A percentile compares a stretch with the other conserved stretches of the same genome.
These are phyloP conservation scores for Eugnorisma glareosa DNA, from an alignment of 2,888 invertebrate species.

Conservation along the genomic window DNA sequence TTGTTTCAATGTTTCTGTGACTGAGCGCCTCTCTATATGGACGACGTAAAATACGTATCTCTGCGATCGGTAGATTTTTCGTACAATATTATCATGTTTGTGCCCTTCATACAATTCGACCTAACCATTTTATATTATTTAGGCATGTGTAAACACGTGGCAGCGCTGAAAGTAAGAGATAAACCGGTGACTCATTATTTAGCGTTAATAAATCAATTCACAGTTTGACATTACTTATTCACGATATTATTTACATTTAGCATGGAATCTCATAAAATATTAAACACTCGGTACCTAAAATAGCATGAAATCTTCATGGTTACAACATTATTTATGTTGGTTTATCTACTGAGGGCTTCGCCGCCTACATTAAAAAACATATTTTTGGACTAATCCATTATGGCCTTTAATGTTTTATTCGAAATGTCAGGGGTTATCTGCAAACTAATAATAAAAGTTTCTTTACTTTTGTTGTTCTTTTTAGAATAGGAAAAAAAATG, in stretches of 20 bases:
- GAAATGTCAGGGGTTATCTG: conserved; percentile 22
- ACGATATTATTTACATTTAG: conserved; percentile 19
- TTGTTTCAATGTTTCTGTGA: conserved; percentile 42
- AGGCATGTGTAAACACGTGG: background rate
- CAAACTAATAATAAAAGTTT: background rate
- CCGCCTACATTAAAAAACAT: conserved; percentile 1
- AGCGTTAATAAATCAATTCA: conserved; percentile 15
- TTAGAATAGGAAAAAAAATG: background rate
- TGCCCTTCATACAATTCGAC: conserved; percentile 1
- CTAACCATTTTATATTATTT: conserved; percentile 9
- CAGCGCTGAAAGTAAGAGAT: background rate
- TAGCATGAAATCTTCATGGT: background rate
- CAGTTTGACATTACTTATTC: conserved; percentile 6
- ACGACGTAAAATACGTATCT: conserved; percentile 10
- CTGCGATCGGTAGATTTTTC: background rate
- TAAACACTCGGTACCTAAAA: background rate
- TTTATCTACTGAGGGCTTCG: conserved; percentile 1
- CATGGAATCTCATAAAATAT: conserved; percentile 6
- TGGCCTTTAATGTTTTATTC: conserved; percentile 27
- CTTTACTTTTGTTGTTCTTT: background rate
- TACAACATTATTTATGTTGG: background rate
- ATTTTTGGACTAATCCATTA: conserved; percentile 32
- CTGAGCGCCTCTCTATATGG: conserved; percentile 47
- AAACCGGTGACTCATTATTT: conserved; percentile 2
- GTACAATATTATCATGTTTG: conserved; percentile 5